Evolutionary conservation across 2,888 invertebrate genomes (phyloP).

Genomic region (Idaea aversata): DNA sequence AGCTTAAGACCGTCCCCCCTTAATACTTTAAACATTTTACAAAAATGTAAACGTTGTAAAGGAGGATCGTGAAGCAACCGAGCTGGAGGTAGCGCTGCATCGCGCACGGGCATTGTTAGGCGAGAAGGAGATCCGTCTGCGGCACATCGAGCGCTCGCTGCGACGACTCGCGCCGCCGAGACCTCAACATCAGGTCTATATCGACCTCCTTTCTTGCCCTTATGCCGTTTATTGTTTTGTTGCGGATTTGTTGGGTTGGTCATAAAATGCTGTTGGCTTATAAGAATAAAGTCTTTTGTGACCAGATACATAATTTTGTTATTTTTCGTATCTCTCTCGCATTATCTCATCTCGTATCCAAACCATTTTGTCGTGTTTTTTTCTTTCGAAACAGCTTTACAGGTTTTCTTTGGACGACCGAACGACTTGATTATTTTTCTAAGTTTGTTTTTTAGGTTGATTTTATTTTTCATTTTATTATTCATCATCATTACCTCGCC

Average conservation of each 20-base stretch:
- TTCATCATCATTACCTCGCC: background rate
- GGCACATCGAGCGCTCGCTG: constrained; percentile 89
- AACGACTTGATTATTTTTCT: background rate
- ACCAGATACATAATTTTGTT: background rate
- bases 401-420: background rate
- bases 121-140: constrained; percentile 89
- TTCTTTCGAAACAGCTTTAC: background rate
- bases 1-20: background rate
- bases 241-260: constrained; percentile 17
- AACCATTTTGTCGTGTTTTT: background rate
- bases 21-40: background rate
- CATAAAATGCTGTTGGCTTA: background rate
- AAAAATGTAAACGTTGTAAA: constrained; percentile 38
- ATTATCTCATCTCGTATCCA: background rate
- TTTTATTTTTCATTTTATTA: background rate
- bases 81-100: constrained; percentile 91
- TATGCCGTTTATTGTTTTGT: constrained; percentile 4
- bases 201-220: constrained; percentile 6
- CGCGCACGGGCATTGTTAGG: constrained; percentile 89
- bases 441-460: background rate
- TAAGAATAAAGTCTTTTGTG: constrained; percentile 9
- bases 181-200: constrained; percentile 16
- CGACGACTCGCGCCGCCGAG: constrained; percentile 72
- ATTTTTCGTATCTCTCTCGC: background rate
- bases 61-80: constrained; percentile 91